Percentiles rank a stretch among this genome's conserved stretches.
These are phyloP conservation scores for Lasioglossum albipes DNA, from an alignment of 1,140 invertebrate genomes.

Conservation along the genomic window DNA sequence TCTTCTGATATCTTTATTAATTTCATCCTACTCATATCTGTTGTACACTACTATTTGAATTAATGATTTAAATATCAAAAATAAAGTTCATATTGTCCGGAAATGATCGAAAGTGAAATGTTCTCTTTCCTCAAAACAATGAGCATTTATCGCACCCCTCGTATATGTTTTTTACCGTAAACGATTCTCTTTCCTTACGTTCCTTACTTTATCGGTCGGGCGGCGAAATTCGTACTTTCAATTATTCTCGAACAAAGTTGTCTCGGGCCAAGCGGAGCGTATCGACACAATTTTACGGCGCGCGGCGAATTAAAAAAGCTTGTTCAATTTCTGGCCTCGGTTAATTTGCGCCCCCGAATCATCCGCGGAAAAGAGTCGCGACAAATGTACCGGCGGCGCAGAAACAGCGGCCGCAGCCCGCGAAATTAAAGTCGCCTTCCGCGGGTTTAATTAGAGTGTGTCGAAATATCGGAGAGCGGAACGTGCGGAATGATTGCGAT, in stretches of 20 bases:
- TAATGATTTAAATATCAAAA: too few relatives aligned
- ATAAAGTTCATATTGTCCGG: too few relatives aligned
- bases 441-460: constrained; percentile 38
- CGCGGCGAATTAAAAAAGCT: not conserved
- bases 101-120: too few relatives aligned
- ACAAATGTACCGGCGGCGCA: not conserved
- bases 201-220: too few relatives aligned
- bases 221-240: too few relatives aligned
- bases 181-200: too few relatives aligned
- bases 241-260: not conserved
- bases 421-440: constrained; percentile 38
- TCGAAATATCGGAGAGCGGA: constrained; percentile 16
- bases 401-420: not conserved
- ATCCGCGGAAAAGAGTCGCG: not conserved
- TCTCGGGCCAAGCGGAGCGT: not conserved
- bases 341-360: constrained; percentile 12
- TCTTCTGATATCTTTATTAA: too few relatives aligned
- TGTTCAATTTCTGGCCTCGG: constrained; percentile 23
- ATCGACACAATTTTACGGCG: constrained; percentile 8
- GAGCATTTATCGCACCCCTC: too few relatives aligned
- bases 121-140: too few relatives aligned
- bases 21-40: too few relatives aligned
- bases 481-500: constrained; percentile 30
- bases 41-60: too few relatives aligned
- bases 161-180: too few relatives aligned